A percentile compares a stretch with the other conserved stretches of the same genome.
Conservation (phyloP, 2,113 vertebrate species). For the Pachycephala philippinensis region DNA sequence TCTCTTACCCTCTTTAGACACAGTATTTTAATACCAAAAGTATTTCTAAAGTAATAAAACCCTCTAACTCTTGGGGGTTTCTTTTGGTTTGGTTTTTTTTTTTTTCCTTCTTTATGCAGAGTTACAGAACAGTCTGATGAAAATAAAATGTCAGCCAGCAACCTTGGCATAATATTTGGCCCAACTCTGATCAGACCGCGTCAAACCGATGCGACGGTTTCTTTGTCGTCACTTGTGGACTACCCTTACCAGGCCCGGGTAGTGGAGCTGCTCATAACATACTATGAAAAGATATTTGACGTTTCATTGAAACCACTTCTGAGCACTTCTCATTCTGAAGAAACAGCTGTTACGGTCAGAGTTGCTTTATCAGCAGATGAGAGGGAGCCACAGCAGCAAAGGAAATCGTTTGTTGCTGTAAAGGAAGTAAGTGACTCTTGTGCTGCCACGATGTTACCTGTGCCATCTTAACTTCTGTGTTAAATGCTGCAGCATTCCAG, state of each 20-base stretch:
- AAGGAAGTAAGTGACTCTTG: conserved; percentile 83
- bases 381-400: conserved; percentile 77
- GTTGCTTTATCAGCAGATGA: conserved; percentile 71
- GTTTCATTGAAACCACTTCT: conserved; percentile 77
- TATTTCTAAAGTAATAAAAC: neutral
- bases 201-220: conserved; percentile 87
- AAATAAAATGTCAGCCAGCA: conserved; percentile 98
- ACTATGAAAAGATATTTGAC: conserved; percentile 92
- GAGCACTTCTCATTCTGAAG: conserved; percentile 40
- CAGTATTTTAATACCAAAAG: neutral
- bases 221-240: conserved; percentile 92
- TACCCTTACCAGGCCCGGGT: conserved; percentile 93
- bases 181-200: conserved; percentile 92
- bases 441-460: neutral
- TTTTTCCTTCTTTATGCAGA: conserved; percentile 49
- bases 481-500: neutral
- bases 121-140: conserved; percentile 88
- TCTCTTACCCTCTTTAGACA: neutral
- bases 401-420: conserved; percentile 81
- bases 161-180: conserved; percentile 96
- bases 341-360: conserved; percentile 50
- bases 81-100: neutral
- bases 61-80: neutral
- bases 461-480: neutral
- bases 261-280: conserved; percentile 89